phyloP scores from a whole-genome alignment of 2,797 vertebrate genomes.

The Enteromius afrohamiltoni region DNA sequence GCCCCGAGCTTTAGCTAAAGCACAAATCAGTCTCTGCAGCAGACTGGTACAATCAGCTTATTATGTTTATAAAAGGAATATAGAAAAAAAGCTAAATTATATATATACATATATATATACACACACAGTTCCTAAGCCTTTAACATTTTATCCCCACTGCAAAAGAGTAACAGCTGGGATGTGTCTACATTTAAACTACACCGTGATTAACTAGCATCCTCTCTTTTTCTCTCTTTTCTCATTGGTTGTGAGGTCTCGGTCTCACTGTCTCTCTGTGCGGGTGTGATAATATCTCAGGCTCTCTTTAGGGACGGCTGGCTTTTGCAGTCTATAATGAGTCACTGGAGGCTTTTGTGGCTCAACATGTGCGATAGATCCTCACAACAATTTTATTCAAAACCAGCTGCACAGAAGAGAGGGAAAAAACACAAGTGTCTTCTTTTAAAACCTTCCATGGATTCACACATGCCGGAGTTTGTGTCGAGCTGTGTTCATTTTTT shows the following conservation, averaged over 20 bases:
- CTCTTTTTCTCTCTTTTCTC: not conserved
- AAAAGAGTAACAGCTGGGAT: not conserved
- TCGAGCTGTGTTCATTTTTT: not conserved
- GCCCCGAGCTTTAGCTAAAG: not conserved
- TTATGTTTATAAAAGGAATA: too few relatives aligned
- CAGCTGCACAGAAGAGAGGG: not conserved
- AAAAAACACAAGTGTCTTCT: not conserved
- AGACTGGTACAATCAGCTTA: not conserved
- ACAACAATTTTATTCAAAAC: conserved; percentile 3
- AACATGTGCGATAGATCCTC: conserved; percentile 9
- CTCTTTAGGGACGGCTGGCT: not conserved
- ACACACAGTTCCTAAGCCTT: too few relatives aligned
- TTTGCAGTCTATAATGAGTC: conserved; percentile 21
- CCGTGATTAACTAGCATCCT: not conserved
- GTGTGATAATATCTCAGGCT: conserved; percentile 14
- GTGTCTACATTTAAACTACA: conserved; percentile 19
- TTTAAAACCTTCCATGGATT: not conserved
- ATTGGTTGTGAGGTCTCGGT: not conserved
- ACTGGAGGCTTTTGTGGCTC: not conserved
- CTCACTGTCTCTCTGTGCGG: not conserved
- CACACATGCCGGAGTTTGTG: not conserved
- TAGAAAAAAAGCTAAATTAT: too few relatives aligned
- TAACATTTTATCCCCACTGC: not conserved
- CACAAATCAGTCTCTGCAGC: not conserved
- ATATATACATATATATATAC: too few relatives aligned